Percentiles rank a stretch among this genome's conserved stretches.
Evolutionary conservation across 2,888 invertebrate species (phyloP).

Genomic region (Dicranocentrus wangi): DNA sequence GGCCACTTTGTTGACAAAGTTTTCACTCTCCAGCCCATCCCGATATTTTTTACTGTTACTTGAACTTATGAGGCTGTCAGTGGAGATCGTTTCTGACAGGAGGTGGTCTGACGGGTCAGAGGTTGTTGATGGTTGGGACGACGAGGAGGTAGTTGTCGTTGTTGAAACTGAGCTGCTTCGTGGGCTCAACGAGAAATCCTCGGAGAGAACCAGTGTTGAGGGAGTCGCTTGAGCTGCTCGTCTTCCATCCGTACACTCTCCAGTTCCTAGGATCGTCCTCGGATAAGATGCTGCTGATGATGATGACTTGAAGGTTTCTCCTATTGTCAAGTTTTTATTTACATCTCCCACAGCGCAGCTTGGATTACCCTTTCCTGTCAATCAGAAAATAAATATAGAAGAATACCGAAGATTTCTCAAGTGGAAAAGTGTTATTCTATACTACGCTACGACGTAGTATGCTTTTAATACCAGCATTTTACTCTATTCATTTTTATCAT

Average conservation of each 20-base stretch:
- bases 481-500: too few relatives aligned
- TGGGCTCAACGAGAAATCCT: conserved; percentile 48
- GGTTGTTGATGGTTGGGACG: conserved; percentile 56
- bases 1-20: conserved; percentile 84
- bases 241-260: conserved; percentile 29
- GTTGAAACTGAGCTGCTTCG: conserved; percentile 60
- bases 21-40: conserved; percentile 76
- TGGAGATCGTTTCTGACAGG: conserved; percentile 57
- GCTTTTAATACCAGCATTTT: too few relatives aligned
- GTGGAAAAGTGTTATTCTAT: too few relatives aligned
- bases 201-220: conserved; percentile 43
- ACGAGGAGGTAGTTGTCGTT: conserved; percentile 47
- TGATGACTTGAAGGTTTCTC: conserved; percentile 58
- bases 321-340: conserved; percentile 70
- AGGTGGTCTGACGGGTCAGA: conserved; percentile 63
- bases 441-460: too few relatives aligned
- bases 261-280: conserved; percentile 16
- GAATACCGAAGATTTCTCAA: not conserved
- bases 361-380: conserved; percentile 72
- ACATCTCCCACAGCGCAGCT: conserved; percentile 70
- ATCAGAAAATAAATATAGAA: conserved; percentile 68
- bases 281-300: conserved; percentile 39
- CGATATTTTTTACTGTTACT: conserved; percentile 59
- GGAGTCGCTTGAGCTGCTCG: conserved; percentile 46
- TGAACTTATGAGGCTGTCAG: conserved; percentile 52